Conservation (phyloP, 2,888 invertebrate species). For the Machimus atricapillus region DNA sequence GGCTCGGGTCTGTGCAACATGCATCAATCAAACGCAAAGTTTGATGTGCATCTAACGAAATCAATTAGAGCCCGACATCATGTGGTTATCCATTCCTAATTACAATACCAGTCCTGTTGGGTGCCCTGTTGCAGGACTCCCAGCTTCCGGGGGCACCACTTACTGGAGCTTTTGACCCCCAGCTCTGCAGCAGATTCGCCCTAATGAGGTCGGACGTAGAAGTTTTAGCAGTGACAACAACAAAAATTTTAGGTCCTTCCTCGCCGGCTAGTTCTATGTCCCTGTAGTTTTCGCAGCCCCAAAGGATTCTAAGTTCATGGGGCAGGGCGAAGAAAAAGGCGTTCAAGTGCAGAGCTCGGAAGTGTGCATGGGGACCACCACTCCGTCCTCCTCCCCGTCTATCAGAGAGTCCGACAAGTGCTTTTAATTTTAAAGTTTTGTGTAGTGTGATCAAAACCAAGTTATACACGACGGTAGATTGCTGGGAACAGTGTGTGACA, state of each 20-base stretch:
- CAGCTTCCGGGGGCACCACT: constrained; percentile 14
- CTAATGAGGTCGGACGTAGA: constrained; percentile 27
- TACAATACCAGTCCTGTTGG: constrained; percentile 7
- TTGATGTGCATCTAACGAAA: constrained; percentile 34
- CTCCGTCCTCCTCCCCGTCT: neutral
- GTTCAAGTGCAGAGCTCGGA: neutral
- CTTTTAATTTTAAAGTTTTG: constrained; percentile 39
- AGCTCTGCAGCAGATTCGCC: constrained; percentile 4
- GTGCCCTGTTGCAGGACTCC: neutral
- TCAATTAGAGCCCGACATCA: constrained; percentile 24
- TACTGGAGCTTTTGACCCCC: constrained; percentile 15
- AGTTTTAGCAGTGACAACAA: constrained; percentile 7
- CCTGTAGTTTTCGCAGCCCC: neutral
- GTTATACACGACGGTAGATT: constrained; percentile 25
- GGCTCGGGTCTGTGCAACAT: neutral
- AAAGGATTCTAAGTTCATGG: neutral
- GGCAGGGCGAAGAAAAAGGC: constrained; percentile 13
- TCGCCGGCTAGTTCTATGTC: neutral
- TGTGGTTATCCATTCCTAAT: constrained; percentile 18
- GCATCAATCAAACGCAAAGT: constrained; percentile 3
- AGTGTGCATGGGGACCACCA: neutral
- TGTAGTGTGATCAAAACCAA: constrained; percentile 31
- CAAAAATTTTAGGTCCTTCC: neutral
- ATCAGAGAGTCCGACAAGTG: neutral
- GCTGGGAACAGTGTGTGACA: constrained; percentile 13